phyloP scores from a whole-genome alignment of 2,113 vertebrate species.

The Elgaria multicarinata region DNA sequence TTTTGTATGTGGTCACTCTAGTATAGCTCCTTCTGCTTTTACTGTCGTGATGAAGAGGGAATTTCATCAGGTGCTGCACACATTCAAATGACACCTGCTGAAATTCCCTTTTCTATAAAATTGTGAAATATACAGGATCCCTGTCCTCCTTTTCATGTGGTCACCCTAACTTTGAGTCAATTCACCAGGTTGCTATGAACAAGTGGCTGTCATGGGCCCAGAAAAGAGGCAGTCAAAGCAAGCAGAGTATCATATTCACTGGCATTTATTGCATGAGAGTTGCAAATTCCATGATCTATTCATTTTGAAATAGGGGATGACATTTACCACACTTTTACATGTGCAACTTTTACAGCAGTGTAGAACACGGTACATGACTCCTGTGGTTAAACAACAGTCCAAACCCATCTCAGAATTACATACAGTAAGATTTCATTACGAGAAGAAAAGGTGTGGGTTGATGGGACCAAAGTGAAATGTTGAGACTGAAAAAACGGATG shows the following conservation, averaged over 20 bases:
- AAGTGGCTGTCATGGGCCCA: not conserved
- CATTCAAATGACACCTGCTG: no score
- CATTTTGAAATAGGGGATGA: not conserved
- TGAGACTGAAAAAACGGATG: conserved; percentile 22
- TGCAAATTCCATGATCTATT: not conserved
- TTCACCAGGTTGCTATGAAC: not conserved
- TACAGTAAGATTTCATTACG: conserved; percentile 19
- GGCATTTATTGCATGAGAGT: not conserved
- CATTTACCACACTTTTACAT: not conserved
- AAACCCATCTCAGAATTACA: not conserved
- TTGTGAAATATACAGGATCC: no score
- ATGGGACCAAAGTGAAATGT: conserved; percentile 35
- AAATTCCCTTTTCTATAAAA: no score
- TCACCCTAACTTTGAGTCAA: no score
- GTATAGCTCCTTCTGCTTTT: no score
- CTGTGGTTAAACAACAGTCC: not conserved
- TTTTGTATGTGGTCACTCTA: no score
- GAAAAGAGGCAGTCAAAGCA: not conserved
- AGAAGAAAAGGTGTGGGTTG: not conserved
- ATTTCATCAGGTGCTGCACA: no score
- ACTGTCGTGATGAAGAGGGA: no score
- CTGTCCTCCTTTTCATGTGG: no score
- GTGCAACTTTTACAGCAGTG: not conserved
- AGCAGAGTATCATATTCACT: not conserved
- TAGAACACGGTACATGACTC: not conserved